These are phyloP conservation scores for Takifugu ocellatus DNA, from an alignment of 2,797 vertebrate genomes.

Conservation along the genomic window DNA sequence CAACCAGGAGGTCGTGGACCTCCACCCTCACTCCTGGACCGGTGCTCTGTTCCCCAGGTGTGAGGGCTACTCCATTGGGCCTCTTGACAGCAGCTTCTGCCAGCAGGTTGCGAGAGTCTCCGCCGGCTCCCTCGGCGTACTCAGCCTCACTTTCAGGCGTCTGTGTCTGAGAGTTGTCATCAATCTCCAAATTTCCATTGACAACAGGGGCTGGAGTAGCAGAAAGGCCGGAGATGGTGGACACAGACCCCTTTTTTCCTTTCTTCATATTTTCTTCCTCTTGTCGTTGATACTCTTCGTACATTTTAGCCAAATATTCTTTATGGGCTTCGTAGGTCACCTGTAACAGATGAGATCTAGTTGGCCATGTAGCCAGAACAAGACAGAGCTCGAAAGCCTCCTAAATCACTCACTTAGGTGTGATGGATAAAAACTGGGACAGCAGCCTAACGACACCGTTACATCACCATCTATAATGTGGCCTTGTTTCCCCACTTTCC, in stretches of 20 bases:
- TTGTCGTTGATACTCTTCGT: constrained; percentile 99
- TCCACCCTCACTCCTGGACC: constrained; percentile 89
- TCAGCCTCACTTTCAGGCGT: constrained; percentile 97
- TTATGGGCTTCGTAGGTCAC: constrained; percentile 99
- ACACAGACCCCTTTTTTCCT: constrained; percentile 96
- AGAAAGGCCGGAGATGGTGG: constrained; percentile 97
- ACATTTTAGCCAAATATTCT: constrained; percentile 99
- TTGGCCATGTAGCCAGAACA: constrained; percentile 23
- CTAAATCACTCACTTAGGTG: constrained; percentile 26
- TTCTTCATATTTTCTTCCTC: constrained; percentile 99
- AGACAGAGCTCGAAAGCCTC: constrained; percentile 7
- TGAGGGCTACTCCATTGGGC: constrained; percentile 80
- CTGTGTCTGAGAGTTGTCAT: constrained; percentile 95
- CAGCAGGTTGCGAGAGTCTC: constrained; percentile 87
- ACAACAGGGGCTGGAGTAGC: constrained; percentile 85
- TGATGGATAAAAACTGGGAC: constrained; percentile 37
- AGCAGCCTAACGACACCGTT: constrained; percentile 19
- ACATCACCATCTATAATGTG: constrained; percentile 29
- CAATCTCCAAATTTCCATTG: constrained; percentile 93
- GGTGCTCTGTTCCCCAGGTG: constrained; percentile 71
- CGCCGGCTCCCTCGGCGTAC: constrained; percentile 84
- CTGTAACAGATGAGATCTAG: constrained; percentile 61
- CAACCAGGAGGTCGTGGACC: constrained; percentile 95
- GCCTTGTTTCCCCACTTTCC: background rate
- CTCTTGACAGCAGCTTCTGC: constrained; percentile 82